A percentile compares a stretch with the other conserved stretches of the same genome.
These are phyloP conservation scores for Pteropus rufus DNA, from an alignment of 2,797 vertebrate genomes.

Conservation along the genomic window DNA sequence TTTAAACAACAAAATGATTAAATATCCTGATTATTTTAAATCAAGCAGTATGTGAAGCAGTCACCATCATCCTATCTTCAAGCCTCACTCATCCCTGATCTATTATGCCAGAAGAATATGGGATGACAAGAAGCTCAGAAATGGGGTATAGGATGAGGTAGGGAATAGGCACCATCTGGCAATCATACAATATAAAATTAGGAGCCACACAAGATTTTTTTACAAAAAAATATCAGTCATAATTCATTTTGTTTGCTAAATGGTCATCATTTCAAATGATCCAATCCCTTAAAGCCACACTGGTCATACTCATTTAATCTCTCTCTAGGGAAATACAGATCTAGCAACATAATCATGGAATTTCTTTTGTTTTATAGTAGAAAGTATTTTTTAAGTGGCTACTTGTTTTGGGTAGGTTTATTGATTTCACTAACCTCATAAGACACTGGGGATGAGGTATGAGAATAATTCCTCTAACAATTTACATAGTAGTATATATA, in stretches of 20 bases:
- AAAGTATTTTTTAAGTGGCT: slow-evolving; percentile 35
- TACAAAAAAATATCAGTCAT: not conserved
- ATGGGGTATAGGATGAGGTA: not conserved
- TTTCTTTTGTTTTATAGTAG: not conserved
- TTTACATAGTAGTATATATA: not conserved
- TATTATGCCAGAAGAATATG: not conserved
- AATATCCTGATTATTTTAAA: not conserved
- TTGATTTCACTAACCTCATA: not conserved
- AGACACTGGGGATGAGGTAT: not conserved
- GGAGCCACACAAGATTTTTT: not conserved
- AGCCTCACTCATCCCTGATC: not conserved
- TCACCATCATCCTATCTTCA: not conserved
- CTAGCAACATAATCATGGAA: not conserved
- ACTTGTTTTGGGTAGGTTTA: not conserved
- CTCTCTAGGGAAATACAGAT: slow-evolving; percentile 3
- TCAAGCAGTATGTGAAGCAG: not conserved
- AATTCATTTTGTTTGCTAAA: not conserved
- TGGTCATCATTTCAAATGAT: not conserved
- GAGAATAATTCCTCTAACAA: not conserved
- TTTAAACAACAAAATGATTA: slow-evolving; percentile 10
- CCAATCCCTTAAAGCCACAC: not conserved
- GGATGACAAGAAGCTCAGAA: not conserved
- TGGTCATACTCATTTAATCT: not conserved
- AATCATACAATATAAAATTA: not conserved
- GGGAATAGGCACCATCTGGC: not conserved